These are phyloP conservation scores for Pygoscelis adeliae DNA, from an alignment of 2,113 vertebrate species.

Conservation along the genomic window DNA sequence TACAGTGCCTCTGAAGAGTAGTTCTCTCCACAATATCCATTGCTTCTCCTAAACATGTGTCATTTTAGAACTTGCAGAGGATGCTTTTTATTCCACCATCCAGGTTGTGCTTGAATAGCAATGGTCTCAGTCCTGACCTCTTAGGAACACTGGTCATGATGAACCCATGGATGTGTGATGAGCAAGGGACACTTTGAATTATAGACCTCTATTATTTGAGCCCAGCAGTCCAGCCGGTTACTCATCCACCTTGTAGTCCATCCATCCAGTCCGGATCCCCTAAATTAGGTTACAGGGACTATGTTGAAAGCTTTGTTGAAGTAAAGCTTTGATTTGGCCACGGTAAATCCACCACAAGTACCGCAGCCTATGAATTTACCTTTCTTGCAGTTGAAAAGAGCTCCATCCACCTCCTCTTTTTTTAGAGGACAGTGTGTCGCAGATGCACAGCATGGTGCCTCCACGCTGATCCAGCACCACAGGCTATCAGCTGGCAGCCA, in stretches of 20 bases:
- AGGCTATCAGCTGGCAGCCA: not conserved
- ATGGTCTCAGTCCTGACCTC: not conserved
- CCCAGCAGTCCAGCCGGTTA: not conserved
- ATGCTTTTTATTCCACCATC: not conserved
- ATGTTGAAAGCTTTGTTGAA: not conserved
- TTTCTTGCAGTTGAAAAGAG: not conserved
- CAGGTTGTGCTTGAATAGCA: not conserved
- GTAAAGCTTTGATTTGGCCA: not conserved
- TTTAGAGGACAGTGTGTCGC: not conserved
- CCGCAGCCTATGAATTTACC: not conserved
- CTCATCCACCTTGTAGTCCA: not conserved
- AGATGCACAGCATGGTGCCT: not conserved
- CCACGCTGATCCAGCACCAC: rapidly evolving
- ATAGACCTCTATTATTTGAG: not conserved
- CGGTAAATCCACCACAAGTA: not conserved
- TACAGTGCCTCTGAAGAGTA: not conserved
- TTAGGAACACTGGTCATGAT: not conserved
- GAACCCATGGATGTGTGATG: not conserved
- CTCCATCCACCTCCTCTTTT: not conserved
- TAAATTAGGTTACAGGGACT: not conserved
- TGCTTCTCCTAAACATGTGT: not conserved
- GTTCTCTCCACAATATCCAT: not conserved
- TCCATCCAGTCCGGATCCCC: not conserved
- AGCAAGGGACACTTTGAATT: not conserved
- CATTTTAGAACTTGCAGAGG: not conserved